A percentile compares a stretch with the other conserved stretches of the same genome.
Conservation (phyloP, 2,797 vertebrate genomes). For the Lagorchestes hirsutus region DNA sequence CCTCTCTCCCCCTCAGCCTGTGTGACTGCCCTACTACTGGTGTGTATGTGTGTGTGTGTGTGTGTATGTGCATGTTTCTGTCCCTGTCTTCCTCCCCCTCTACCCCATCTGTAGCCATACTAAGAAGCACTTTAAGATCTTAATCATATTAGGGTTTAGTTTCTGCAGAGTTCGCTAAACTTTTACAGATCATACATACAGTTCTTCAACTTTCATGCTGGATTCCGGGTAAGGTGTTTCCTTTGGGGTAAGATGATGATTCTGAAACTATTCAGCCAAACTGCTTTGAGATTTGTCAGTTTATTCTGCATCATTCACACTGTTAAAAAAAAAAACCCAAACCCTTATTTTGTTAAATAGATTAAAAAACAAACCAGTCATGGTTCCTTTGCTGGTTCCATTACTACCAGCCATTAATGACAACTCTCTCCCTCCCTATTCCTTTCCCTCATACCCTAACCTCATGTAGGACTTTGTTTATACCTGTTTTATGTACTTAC, state of each 20-base stretch:
- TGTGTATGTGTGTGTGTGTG: neutral
- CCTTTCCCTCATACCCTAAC: neutral
- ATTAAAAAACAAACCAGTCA: neutral
- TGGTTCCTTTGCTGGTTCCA: neutral
- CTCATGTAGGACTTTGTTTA: neutral
- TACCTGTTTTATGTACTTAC: neutral
- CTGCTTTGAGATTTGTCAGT: neutral
- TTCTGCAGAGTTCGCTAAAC: neutral
- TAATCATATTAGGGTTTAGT: neutral
- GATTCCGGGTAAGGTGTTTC: neutral
- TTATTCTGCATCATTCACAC: neutral
- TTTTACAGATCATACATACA: neutral
- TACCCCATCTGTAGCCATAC: neutral
- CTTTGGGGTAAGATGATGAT: neutral
- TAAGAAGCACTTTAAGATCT: neutral
- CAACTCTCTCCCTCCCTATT: neutral
- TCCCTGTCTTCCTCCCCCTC: neutral
- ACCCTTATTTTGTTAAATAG: neutral
- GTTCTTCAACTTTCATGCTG: neutral
- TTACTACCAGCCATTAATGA: fast-evolving
- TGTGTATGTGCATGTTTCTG: neutral
- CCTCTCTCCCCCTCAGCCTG: neutral
- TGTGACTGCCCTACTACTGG: neutral
- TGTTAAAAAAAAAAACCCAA: fast-evolving
- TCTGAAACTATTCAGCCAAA: neutral